A percentile compares a stretch with the other conserved stretches of the same genome.
These are phyloP conservation scores for Geotrypetes seraphini DNA, from an alignment of 2,797 vertebrate species.

Conservation along the genomic window DNA sequence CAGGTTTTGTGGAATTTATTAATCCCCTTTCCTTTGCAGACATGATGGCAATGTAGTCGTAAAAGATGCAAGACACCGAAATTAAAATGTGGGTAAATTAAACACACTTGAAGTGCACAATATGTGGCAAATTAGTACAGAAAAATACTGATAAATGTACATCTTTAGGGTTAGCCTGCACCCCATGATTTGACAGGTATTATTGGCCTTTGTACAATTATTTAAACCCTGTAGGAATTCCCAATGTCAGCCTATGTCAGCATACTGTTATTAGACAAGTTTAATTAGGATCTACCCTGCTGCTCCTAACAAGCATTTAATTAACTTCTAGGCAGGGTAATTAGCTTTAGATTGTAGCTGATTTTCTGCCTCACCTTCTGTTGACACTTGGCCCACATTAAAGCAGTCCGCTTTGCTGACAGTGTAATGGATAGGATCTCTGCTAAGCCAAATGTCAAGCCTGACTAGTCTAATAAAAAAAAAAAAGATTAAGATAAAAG, in stretches of 20 bases:
- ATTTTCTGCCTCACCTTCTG: conserved; percentile 74
- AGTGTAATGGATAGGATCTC: conserved; percentile 87
- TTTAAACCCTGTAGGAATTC: conserved; percentile 59
- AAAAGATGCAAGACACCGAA: conserved; percentile 23
- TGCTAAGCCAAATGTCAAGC: conserved; percentile 72
- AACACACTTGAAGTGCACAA: conserved; percentile 39
- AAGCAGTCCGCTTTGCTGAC: conserved; percentile 53
- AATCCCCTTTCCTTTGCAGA: conserved; percentile 15
- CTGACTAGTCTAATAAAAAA: conserved; percentile 76
- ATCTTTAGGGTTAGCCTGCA: conserved; percentile 34
- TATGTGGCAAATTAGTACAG: conserved; percentile 49
- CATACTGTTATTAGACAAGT: conserved; percentile 74
- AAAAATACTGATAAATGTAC: conserved; percentile 37
- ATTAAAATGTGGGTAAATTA: conserved; percentile 51
- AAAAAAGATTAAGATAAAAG: conserved; percentile 73
- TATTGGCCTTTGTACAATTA: conserved; percentile 56
- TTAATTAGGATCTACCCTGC: conserved; percentile 80
- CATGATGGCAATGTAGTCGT: conserved; percentile 20
- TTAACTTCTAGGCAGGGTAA: conserved; percentile 79
- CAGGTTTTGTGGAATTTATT: conserved; percentile 1
- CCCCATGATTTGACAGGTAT: conserved; percentile 54
- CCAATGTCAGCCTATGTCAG: conserved; percentile 68
- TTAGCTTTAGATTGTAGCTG: conserved; percentile 71
- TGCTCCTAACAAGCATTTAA: conserved; percentile 81
- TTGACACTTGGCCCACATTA: conserved; percentile 58